These are phyloP conservation scores for Nasonovia ribisnigri DNA, from an alignment of 2,888 invertebrate species.

Conservation along the genomic window DNA sequence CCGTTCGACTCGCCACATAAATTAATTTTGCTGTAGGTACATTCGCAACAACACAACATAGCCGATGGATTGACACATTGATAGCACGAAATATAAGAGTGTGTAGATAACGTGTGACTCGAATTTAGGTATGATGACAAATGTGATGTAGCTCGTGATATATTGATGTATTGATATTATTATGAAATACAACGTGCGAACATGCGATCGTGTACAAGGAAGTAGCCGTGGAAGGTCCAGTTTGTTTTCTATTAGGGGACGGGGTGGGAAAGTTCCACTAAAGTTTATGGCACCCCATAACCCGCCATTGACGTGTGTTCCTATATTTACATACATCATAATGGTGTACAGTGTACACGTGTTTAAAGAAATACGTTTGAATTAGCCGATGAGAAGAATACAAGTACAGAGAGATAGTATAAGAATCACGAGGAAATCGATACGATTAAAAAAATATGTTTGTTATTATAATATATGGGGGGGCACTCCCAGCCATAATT, in stretches of 20 bases:
- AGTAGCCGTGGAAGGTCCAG: neutral
- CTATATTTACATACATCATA: neutral
- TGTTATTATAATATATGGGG: too few relatives aligned
- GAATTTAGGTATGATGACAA: neutral
- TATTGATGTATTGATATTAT: neutral
- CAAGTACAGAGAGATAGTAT: too few relatives aligned
- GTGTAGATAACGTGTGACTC: neutral
- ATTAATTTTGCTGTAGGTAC: neutral
- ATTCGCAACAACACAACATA: neutral
- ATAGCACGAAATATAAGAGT: neutral
- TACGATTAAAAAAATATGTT: neutral
- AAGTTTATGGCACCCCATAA: neutral
- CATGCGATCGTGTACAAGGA: neutral
- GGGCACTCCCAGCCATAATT: neutral
- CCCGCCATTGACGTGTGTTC: neutral
- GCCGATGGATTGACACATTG: fast-evolving
- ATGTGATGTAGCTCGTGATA: neutral
- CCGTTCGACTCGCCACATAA: neutral
- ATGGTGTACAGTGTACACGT: neutral
- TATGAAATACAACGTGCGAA: neutral
- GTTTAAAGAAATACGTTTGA: neutral
- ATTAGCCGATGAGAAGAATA: neutral
- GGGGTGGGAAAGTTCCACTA: neutral
- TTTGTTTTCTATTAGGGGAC: neutral
- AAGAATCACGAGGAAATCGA: neutral